These are phyloP conservation scores for Xestia c-nigrum DNA, from an alignment of 2,888 invertebrate species.

Conservation along the genomic window DNA sequence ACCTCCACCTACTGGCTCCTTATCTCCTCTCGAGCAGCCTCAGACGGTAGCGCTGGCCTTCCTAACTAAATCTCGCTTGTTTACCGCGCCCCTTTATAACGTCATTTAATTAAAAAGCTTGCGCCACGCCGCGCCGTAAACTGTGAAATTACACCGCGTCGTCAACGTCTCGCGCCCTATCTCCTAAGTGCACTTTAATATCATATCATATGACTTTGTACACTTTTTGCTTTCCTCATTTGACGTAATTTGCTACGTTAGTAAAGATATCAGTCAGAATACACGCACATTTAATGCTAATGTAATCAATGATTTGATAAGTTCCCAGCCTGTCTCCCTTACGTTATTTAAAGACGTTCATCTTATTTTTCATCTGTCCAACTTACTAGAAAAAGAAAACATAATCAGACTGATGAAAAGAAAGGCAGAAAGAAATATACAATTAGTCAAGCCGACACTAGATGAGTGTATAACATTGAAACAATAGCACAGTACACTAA, in stretches of 20 bases:
- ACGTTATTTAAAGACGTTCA: slow-evolving; percentile 10
- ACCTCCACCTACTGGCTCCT: slow-evolving; percentile 78
- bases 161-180: slow-evolving; percentile 21
- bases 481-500: slow-evolving; percentile 38
- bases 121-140: slow-evolving; percentile 58
- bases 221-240: slow-evolving; percentile 19
- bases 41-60: slow-evolving; percentile 72
- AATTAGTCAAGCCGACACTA: slow-evolving; percentile 13
- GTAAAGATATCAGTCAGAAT: slow-evolving; percentile 30
- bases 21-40: slow-evolving; percentile 81
- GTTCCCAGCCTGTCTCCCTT: neutral
- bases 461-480: slow-evolving; percentile 19
- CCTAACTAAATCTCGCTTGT: slow-evolving; percentile 78
- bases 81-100: slow-evolving; percentile 78
- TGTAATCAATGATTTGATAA: slow-evolving; percentile 10
- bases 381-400: neutral
- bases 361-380: slow-evolving; percentile 5
- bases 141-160: slow-evolving; percentile 45
- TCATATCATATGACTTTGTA: slow-evolving; percentile 27
- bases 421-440: slow-evolving; percentile 22
- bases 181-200: slow-evolving; percentile 43
- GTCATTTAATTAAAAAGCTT: slow-evolving; percentile 83
- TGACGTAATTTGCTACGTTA: slow-evolving; percentile 26
- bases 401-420: slow-evolving; percentile 6
- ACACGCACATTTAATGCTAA: slow-evolving; percentile 9